Evolutionary conservation across 2,113 vertebrate genomes (phyloP).

Genomic region (Prunella fulvescens): DNA sequence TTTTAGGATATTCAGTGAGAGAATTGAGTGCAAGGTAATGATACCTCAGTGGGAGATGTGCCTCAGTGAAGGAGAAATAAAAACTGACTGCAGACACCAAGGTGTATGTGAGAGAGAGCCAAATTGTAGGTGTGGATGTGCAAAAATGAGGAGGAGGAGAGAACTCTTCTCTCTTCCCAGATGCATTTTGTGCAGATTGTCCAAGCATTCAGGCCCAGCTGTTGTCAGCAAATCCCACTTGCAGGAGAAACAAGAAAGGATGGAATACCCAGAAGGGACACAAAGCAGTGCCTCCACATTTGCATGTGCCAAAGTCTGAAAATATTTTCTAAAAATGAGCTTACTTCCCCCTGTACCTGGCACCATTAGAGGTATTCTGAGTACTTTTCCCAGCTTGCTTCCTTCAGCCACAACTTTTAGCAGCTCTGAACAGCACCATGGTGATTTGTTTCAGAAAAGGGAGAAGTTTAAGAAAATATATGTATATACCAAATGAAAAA

Average conservation of each 20-base stretch:
- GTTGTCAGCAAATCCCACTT: neutral
- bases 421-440: neutral
- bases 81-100: neutral
- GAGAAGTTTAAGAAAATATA: neutral
- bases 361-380: neutral
- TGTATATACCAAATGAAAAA: neutral
- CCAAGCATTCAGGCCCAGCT: neutral
- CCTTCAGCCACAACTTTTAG: neutral
- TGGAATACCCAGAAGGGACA: neutral
- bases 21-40: neutral
- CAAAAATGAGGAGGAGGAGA: neutral
- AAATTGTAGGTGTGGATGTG: neutral
- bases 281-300: neutral
- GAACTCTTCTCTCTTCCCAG: neutral
- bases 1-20: neutral
- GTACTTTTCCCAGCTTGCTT: neutral
- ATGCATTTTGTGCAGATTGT: neutral
- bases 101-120: neutral
- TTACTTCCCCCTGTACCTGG: neutral
- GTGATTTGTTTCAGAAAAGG: neutral
- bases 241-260: neutral
- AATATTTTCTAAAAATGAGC: neutral
- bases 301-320: neutral
- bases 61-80: neutral
- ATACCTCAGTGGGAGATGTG: neutral